Percentiles rank a stretch among this genome's conserved stretches.
Evolutionary conservation across 2,797 vertebrate species (phyloP).

Genomic region (Luscinia megarhynchos): DNA sequence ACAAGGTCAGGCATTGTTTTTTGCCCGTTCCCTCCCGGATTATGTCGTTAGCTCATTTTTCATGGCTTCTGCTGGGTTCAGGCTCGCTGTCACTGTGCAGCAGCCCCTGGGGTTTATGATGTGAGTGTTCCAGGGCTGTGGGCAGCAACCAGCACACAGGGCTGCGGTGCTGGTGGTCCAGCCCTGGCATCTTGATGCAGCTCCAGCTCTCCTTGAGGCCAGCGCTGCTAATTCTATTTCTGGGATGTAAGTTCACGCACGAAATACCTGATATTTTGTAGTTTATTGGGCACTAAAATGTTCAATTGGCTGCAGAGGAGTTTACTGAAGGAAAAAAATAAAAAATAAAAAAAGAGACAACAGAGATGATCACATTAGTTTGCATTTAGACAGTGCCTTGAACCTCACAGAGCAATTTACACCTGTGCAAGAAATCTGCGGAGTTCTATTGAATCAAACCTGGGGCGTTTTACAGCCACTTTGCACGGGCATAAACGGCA

Average conservation of each 20-base stretch:
- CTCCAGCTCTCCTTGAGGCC: background rate
- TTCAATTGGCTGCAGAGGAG: background rate
- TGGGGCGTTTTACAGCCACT: conserved; percentile 63
- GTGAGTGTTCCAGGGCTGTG: background rate
- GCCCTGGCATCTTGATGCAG: background rate
- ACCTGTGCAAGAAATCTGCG: conserved; percentile 12
- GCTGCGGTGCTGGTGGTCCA: background rate
- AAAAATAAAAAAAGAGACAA: background rate
- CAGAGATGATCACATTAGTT: conserved; percentile 1
- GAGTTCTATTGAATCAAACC: conserved; percentile 32
- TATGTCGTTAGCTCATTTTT: background rate
- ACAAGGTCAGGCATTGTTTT: background rate
- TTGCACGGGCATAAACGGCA: conserved; percentile 54
- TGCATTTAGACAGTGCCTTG: conserved; percentile 4
- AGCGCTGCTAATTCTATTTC: background rate
- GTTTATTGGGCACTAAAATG: background rate
- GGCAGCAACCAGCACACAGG: background rate
- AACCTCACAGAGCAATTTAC: conserved; percentile 57
- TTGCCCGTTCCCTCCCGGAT: background rate
- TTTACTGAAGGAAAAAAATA: background rate
- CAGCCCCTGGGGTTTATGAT: background rate
- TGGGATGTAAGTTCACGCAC: background rate
- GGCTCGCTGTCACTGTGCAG: background rate
- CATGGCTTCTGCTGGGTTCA: background rate
- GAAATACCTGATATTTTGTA: background rate